Conservation (phyloP, 2,797 vertebrate species). For the Cygnus olor region DNA sequence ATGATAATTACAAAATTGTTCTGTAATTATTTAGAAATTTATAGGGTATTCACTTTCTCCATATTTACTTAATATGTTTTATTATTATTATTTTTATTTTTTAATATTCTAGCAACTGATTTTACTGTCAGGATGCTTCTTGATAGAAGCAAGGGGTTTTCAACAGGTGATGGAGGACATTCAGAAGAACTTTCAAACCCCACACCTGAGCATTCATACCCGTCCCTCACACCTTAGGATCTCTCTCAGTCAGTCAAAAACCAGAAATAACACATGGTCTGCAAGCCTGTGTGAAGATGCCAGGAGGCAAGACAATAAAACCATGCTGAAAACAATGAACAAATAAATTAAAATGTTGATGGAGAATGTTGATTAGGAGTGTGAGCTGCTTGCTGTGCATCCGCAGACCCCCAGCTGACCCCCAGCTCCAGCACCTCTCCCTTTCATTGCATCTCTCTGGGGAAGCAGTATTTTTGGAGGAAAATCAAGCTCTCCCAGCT, state of each 20-base stretch:
- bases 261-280: background rate
- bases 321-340: background rate
- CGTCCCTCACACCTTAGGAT: background rate
- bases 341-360: background rate
- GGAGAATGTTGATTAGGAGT: background rate
- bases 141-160: background rate
- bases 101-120: background rate
- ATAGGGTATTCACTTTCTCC: background rate
- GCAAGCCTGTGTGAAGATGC: background rate
- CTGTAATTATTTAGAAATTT: background rate
- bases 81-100: too few species aligned
- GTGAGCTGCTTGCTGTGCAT: background rate
- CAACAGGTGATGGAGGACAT: background rate
- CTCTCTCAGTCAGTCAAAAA: background rate
- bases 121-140: background rate
- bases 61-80: background rate
- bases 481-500: background rate
- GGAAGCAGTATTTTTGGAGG: background rate
- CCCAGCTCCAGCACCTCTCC: background rate
- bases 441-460: background rate
- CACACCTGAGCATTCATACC: background rate
- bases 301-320: background rate
- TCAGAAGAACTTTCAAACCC: background rate
- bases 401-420: background rate
- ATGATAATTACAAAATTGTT: background rate